Evolutionary conservation across 2,888 invertebrate species (phyloP).

Genomic region (Xestia xanthographa): DNA sequence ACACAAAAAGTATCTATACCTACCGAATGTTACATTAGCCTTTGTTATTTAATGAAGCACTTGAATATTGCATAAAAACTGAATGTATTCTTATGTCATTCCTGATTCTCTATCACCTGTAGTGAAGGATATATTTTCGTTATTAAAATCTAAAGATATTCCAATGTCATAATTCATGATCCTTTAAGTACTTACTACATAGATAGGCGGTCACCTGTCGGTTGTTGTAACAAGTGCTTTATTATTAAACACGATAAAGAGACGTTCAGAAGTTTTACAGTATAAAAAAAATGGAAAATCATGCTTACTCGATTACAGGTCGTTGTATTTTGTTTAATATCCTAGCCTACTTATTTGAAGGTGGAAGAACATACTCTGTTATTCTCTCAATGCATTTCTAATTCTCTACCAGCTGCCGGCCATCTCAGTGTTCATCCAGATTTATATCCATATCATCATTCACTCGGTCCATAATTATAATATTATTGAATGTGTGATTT

Average conservation of each 20-base stretch:
- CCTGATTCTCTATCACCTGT: constrained; percentile 9
- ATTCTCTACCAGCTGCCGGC: background rate
- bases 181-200: background rate
- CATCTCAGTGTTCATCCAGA: background rate
- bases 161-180: background rate
- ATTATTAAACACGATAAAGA: background rate
- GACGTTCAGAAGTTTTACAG: background rate
- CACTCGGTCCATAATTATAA: background rate
- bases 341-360: background rate
- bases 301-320: background rate
- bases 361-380: background rate
- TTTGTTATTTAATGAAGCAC: constrained; percentile 35
- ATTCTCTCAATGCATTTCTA: background rate
- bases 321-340: background rate
- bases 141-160: constrained; percentile 12
- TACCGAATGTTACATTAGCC: constrained; percentile 19
- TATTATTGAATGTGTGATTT: background rate
- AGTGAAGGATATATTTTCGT: background rate
- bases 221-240: background rate
- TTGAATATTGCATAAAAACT: constrained; percentile 35
- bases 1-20: constrained; percentile 35
- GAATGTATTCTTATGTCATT: constrained; percentile 20
- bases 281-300: background rate
- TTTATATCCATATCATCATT: background rate
- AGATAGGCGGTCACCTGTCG: background rate